These are phyloP conservation scores for Ceriagrion tenellum DNA, from an alignment of 2,888 invertebrate species.

Conservation along the genomic window DNA sequence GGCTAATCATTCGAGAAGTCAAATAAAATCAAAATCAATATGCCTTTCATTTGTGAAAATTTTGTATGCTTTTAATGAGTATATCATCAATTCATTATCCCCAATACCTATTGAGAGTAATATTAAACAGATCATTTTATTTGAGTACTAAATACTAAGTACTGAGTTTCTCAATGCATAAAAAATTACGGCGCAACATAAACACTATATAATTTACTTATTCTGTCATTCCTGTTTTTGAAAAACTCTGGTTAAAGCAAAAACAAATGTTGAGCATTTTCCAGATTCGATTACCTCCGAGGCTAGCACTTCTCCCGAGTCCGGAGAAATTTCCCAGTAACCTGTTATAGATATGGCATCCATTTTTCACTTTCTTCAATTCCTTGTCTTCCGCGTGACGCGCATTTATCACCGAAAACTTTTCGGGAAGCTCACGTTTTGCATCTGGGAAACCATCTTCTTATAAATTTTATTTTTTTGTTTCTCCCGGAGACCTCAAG, in stretches of 20 bases:
- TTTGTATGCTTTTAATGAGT: too few relatives aligned
- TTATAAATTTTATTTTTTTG: not conserved
- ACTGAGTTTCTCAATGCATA: too few relatives aligned
- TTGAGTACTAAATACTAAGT: too few relatives aligned
- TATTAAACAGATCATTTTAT: too few relatives aligned
- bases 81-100: too few relatives aligned
- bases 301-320: not conserved
- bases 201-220: not conserved
- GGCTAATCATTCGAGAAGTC: too few relatives aligned
- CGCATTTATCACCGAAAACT: slow-evolving; percentile 1
- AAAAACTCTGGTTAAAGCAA: not conserved
- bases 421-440: not conserved
- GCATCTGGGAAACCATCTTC: not conserved
- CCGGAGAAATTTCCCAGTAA: not conserved
- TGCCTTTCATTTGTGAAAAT: too few relatives aligned
- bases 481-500: not conserved
- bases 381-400: not conserved
- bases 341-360: not conserved
- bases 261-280: not conserved
- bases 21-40: too few relatives aligned
- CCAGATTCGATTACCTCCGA: not conserved
- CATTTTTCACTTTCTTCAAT: slow-evolving; percentile 1
- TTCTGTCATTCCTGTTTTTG: not conserved
- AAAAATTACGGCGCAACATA: too few relatives aligned
- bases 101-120: too few relatives aligned